phyloP scores from a whole-genome alignment of 2,797 vertebrate genomes.

The Acridotheres tristis region DNA sequence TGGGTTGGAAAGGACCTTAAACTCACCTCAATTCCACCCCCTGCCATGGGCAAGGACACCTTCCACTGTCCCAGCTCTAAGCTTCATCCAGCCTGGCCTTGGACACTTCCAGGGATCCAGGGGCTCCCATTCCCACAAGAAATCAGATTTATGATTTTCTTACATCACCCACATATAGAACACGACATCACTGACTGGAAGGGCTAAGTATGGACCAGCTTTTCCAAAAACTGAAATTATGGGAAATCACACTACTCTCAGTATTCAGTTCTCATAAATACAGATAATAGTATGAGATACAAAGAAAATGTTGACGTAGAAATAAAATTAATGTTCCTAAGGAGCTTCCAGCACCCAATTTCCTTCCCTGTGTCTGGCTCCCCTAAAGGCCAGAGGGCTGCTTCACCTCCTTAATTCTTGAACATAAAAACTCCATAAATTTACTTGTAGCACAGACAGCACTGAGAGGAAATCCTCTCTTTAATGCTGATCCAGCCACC shows the following conservation, averaged over 20 bases:
- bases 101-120: neutral
- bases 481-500: neutral
- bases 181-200: rapidly evolving
- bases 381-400: neutral
- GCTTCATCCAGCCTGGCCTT: rapidly evolving
- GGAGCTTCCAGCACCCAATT: neutral
- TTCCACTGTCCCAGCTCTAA: neutral
- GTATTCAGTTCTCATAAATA: neutral
- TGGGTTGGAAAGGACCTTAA: neutral
- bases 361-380: neutral
- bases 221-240: neutral
- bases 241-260: neutral
- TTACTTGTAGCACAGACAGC: neutral
- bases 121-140: neutral
- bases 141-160: neutral
- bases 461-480: slow-evolving; percentile 16
- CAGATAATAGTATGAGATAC: neutral
- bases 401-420: neutral
- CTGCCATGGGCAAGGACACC: neutral
- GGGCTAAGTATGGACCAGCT: rapidly evolving
- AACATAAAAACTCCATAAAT: neutral
- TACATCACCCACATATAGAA: rapidly evolving
- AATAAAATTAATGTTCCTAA: neutral
- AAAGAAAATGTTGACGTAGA: neutral
- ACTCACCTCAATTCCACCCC: rapidly evolving